Base-by-base conservation (phyloP, 2,113 vertebrate species). In the Silurus meridionalis region DNA sequence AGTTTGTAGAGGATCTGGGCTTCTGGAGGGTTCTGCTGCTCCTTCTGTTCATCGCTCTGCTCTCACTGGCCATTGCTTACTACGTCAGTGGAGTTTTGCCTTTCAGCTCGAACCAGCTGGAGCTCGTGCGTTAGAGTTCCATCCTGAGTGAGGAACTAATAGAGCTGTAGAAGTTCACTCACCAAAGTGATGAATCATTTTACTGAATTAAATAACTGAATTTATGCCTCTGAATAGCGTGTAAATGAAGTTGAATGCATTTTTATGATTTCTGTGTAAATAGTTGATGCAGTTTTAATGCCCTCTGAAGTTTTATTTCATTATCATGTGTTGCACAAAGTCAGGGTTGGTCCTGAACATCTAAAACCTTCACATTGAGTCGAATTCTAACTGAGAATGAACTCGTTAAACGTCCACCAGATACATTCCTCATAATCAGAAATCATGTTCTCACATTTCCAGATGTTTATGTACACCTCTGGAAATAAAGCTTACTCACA, bases 1-100 rank as follows among this genome's bases (percentile, higher is more conserved):
- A 97, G 90, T 97, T 97, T 80, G 96, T 97, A 83, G 96, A 97
- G 87, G 96, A 97, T 88, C 94, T 97, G 83, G 96, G 96, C 84
- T 97, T 97, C 93, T 97, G 96, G 96, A 91, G 96, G 46, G 96
- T 97, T 87, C 91, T 97, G 88, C 93, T 97, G 4, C 92, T 97
- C 77, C 91, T 97, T 86, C 91, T 97, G 46, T 95, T 96, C 90
- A 97, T 97, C 8, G 95, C 96, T 78, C 91, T 97, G 64, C 94
- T 97, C 55, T 97, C 96, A 0, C 95, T 97, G n/a, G 96, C 96
- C 63, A 97, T 97, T 21, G 96, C 96, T 0, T 97, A 97, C 91
- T 97, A 97, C 3, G 96, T 97, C 81, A 97, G 96, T 0, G 96
- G 96, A 5, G 96, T 96, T 72, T 93, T 97, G 13, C 96, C 96